Base-by-base conservation (phyloP, 30 jellyfish, hydroid and myxozoan genomes). In the Hydractinia symbiolongicarpus region DNA sequence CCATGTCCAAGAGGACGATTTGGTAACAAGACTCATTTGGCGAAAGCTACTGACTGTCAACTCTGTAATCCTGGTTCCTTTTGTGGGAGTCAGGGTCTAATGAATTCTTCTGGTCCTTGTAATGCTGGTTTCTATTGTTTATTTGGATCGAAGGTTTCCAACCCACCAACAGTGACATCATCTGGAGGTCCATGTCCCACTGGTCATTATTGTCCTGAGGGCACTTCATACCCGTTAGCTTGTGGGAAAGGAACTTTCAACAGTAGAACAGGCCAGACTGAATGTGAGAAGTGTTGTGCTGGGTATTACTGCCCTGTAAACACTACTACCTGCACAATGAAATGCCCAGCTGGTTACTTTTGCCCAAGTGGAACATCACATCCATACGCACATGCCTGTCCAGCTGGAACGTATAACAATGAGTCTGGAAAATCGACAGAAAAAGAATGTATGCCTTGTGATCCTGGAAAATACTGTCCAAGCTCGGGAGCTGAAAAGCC, bases 151-250 rank as follows among this genome's bases (percentile, higher is more conserved):
- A 69, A 81, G 54, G 88, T 85, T 61, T 64, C 88, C 10, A 86
- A 86, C 67, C 97, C 92, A 19, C 50, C 61, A 55, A 74, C 4
- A 10, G 84, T 83, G 10, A 85, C 92, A 11, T 54, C 78, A 53
- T 76, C 95, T 1, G 97, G 97, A 7, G 97, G 97, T 44, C 97
- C 97, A 7, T 85, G 96, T 67, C 96, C 96, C 7, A 62, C 56
- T 4, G 96, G 95, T 3, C 75, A 84, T 9, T 89, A 79, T 77
- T 89, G 96, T 82, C 95, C 88, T 13, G 73, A 78, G 14, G 96
- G 96, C n/a, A 84, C 95, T 10, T 78, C 97, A 4, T 90, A 85
- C 76, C 97, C 97, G 13, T 74, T 81, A 7, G 90, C 96, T 54
- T 90, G 97, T 85, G 66, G 60, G 67, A 87, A 92, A 16, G 97